phyloP scores from a whole-genome alignment of 2,113 vertebrate species.

The Zeus faber region DNA sequence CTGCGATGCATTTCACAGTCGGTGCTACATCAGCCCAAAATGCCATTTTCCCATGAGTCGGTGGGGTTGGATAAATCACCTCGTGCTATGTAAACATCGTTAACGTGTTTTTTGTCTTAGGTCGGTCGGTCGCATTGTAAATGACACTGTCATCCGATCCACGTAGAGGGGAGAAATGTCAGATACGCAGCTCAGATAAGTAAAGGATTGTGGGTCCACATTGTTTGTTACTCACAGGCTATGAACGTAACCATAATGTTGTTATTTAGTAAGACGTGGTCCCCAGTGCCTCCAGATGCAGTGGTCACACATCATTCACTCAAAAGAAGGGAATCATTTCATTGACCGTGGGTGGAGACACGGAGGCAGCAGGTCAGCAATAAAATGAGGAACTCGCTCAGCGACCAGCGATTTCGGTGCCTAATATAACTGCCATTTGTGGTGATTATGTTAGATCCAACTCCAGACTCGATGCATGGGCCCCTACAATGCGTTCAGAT shows the following conservation, averaged over 20 bases:
- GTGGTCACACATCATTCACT: too few relatives aligned
- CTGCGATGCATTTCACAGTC: slow-evolving; percentile 42
- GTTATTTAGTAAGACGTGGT: too few relatives aligned
- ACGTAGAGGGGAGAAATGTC: slow-evolving; percentile 1
- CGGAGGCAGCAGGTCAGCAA: too few relatives aligned
- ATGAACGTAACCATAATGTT: neutral
- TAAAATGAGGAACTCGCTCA: too few relatives aligned
- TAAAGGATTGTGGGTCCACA: too few relatives aligned
- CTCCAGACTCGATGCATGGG: too few relatives aligned
- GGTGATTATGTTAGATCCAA: too few relatives aligned
- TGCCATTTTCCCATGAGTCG: slow-evolving; percentile 51
- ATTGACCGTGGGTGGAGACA: too few relatives aligned
- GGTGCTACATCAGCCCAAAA: slow-evolving; percentile 32
- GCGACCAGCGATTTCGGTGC: too few relatives aligned
- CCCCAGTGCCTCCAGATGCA: neutral
- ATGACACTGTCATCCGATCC: slow-evolving; percentile 18
- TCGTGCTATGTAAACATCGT: slow-evolving; percentile 55
- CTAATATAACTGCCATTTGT: too few relatives aligned
- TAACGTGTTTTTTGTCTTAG: slow-evolving; percentile 48
- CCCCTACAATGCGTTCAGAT: too few relatives aligned
- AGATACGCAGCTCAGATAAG: slow-evolving; percentile 7
- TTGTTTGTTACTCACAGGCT: too few relatives aligned
- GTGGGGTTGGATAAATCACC: slow-evolving; percentile 50
- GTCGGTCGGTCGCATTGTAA: slow-evolving; percentile 34
- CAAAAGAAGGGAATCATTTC: neutral